These are phyloP conservation scores for Noctua janthina DNA, from an alignment of 2,888 invertebrate genomes.

Conservation along the genomic window DNA sequence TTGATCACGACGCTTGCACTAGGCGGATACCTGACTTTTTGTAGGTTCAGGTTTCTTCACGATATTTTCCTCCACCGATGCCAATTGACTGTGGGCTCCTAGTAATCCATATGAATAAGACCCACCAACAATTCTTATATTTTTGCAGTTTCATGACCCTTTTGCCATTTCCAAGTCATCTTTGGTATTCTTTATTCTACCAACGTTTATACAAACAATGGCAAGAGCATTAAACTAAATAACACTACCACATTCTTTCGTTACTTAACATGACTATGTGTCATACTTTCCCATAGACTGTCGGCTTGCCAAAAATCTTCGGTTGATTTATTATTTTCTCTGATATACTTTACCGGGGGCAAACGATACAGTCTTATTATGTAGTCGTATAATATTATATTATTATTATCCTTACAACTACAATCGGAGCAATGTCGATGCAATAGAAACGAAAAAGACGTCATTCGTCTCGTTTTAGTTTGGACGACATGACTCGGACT, in stretches of 20 bases:
- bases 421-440: background rate
- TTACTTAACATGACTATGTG: slow-evolving; percentile 26
- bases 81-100: background rate
- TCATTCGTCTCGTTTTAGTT: background rate
- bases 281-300: slow-evolving; percentile 22
- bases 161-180: background rate
- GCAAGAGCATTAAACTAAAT: background rate
- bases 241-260: slow-evolving; percentile 14
- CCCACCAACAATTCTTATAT: background rate
- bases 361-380: slow-evolving; percentile 7
- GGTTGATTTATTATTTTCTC: slow-evolving; percentile 31
- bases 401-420: slow-evolving; percentile 22
- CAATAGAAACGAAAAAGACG: background rate
- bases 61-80: background rate
- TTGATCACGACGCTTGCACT: background rate
- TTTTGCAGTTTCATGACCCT: slow-evolving; percentile 2
- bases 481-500: too few relatives aligned
- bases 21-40: background rate
- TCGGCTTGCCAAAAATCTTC: slow-evolving; percentile 8
- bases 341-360: slow-evolving; percentile 42
- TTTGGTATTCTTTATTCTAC: slow-evolving; percentile 2
- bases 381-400: too few relatives aligned
- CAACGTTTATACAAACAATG: background rate
- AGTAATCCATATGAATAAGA: background rate
- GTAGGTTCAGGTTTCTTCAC: background rate